Percentiles rank a stretch among this genome's conserved stretches.
Evolutionary conservation across 2,888 invertebrate species (phyloP).

Genomic region (Stictocephala bisonia): DNA sequence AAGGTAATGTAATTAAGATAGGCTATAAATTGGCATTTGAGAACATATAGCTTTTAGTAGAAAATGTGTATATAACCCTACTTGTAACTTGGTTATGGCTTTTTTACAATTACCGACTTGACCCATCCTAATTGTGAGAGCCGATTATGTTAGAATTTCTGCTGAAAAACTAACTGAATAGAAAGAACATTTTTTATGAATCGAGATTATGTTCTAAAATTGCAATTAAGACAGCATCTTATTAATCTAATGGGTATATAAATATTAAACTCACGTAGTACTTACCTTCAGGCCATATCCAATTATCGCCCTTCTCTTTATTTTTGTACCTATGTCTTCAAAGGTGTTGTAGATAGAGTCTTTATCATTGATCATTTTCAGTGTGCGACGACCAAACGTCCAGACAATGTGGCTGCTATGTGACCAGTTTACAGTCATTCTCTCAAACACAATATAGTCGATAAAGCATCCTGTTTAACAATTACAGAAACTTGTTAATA

Average conservation of each 20-base stretch:
- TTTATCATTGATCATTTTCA: conserved; percentile 71
- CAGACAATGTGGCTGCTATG: conserved; percentile 78
- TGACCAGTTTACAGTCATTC: conserved; percentile 86
- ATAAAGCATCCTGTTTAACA: conserved; percentile 70
- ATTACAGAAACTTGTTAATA: too few relatives aligned
- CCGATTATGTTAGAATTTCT: too few relatives aligned
- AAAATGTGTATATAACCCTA: too few relatives aligned
- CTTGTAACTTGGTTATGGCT: too few relatives aligned
- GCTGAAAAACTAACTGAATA: too few relatives aligned
- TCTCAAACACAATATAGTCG: conserved; percentile 83
- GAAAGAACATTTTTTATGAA: conserved; percentile 9
- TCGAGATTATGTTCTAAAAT: background rate
- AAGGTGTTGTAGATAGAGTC: conserved; percentile 68
- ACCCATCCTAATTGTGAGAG: too few relatives aligned
- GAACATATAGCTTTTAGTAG: too few relatives aligned
- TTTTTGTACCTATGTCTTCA: conserved; percentile 78
- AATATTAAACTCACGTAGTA: conserved; percentile 46
- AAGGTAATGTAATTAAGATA: too few relatives aligned
- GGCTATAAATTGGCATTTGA: too few relatives aligned
- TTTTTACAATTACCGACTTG: too few relatives aligned
- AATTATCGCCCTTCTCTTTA: conserved; percentile 75
- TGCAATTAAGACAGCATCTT: conserved; percentile 5
- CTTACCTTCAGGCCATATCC: conserved; percentile 85
- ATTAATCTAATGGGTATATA: too few relatives aligned
- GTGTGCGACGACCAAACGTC: conserved; percentile 77